A percentile compares a stretch with the other conserved stretches of the same genome.
phyloP scores from a whole-genome alignment of 2,888 invertebrate species.

The Diogma glabrata region DNA sequence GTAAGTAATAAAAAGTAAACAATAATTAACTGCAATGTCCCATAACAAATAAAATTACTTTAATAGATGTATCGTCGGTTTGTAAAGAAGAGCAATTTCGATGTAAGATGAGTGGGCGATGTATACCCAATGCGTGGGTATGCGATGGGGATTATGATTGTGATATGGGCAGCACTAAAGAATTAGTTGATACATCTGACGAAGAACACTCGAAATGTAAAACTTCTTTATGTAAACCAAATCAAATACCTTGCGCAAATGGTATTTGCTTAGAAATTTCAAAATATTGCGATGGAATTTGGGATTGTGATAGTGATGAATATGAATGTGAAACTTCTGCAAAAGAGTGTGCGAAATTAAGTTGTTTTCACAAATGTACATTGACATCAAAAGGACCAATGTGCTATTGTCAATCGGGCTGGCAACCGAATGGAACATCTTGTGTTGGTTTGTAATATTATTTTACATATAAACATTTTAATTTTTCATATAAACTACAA shows the following conservation, averaged over 20 bases:
- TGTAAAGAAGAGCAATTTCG: conserved; percentile 63
- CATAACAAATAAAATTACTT: background rate
- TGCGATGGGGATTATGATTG: conserved; percentile 71
- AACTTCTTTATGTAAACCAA: conserved; percentile 53
- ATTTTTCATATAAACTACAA: background rate
- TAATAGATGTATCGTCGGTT: conserved; percentile 26
- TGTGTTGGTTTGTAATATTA: conserved; percentile 42
- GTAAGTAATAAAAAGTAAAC: conserved; percentile 28
- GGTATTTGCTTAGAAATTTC: conserved; percentile 33
- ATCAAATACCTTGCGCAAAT: conserved; percentile 52
- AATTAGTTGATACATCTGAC: conserved; percentile 59
- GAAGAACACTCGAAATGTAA: conserved; percentile 60
- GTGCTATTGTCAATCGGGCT: conserved; percentile 64
- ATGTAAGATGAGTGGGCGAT: conserved; percentile 56
- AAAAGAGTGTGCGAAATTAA: conserved; percentile 39
- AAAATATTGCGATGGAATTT: conserved; percentile 34
- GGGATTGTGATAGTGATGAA: conserved; percentile 37
- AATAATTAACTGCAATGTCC: background rate
- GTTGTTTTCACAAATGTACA: conserved; percentile 56
- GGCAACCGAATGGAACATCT: conserved; percentile 42
- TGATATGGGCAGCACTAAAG: conserved; percentile 39
- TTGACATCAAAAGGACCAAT: conserved; percentile 56
- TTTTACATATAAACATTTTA: background rate
- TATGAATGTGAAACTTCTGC: conserved; percentile 31
- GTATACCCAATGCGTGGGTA: conserved; percentile 62